Conservation (phyloP, 2,113 vertebrate genomes). For the Perca fluviatilis region DNA sequence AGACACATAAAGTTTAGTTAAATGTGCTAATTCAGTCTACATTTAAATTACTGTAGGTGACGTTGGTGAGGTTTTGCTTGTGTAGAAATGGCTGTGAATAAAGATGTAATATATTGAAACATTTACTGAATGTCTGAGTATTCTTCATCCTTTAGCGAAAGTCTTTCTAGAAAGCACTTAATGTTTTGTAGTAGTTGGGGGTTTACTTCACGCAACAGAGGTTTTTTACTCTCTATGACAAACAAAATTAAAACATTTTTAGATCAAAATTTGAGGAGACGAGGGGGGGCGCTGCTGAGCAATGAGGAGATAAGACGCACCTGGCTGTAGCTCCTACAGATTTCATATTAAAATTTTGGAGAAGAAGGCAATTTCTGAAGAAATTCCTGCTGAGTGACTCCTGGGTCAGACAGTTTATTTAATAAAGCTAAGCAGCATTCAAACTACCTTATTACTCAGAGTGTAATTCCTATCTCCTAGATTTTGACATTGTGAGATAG, state of each 20-base stretch:
- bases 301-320: too few species aligned
- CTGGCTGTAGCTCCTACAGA: too few species aligned
- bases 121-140: conserved; percentile 3
- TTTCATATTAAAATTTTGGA: background rate
- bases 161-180: background rate
- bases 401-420: too few species aligned
- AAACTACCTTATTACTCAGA: background rate
- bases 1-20: conserved; percentile 10
- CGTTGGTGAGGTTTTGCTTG: conserved; percentile 19
- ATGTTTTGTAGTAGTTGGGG: background rate
- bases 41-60: conserved; percentile 3
- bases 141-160: background rate
- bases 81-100: conserved; percentile 70
- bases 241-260: background rate
- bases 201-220: background rate
- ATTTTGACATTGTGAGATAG: background rate
- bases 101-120: conserved; percentile 62
- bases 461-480: background rate
- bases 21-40: background rate
- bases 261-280: too few species aligned
- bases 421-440: background rate
- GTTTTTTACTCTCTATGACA: background rate
- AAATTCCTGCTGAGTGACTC: too few species aligned
- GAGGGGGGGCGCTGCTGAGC: too few species aligned
- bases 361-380: background rate